Conservation (phyloP, 2,888 invertebrate genomes). For the Laothoe populi region DNA sequence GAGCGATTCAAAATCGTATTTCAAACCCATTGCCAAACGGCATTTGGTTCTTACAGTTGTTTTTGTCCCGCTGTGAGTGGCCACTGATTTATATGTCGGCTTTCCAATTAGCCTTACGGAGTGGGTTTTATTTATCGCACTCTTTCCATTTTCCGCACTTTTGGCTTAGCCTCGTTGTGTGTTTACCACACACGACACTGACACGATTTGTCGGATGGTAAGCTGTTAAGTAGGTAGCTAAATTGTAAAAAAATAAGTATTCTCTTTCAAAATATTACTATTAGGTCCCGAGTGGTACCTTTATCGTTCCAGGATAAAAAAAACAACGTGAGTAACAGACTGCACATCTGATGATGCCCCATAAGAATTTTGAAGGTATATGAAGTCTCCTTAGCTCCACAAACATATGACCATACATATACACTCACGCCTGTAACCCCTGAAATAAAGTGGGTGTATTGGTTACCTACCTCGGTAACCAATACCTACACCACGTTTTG, state of each 20-base stretch:
- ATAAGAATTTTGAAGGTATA: too few species aligned
- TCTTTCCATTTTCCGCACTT: slow-evolving; percentile 75
- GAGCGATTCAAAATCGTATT: slow-evolving; percentile 36
- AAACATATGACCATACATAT: too few species aligned
- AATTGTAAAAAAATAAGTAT: neutral
- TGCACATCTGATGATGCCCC: too few species aligned
- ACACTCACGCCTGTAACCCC: too few species aligned
- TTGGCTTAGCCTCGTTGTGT: slow-evolving; percentile 47
- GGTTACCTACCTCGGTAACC: too few species aligned
- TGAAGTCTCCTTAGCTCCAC: too few species aligned
- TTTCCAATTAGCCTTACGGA: slow-evolving; percentile 76
- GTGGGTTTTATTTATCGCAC: slow-evolving; percentile 76
- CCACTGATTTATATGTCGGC: slow-evolving; percentile 76
- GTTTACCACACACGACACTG: slow-evolving; percentile 37
- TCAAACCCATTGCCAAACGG: slow-evolving; percentile 51
- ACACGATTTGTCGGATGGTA: slow-evolving; percentile 25
- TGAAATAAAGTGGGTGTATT: too few species aligned
- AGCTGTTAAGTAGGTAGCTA: neutral
- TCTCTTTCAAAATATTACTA: too few species aligned
- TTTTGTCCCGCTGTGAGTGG: slow-evolving; percentile 67
- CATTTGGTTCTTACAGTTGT: slow-evolving; percentile 53
- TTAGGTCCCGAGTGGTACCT: too few species aligned
- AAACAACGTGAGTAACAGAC: too few species aligned
- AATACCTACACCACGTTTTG: too few species aligned
- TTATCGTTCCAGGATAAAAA: too few species aligned